Base-by-base conservation (phyloP, 2,797 vertebrate genomes). In the Tenualosa thibaudeaui region DNA sequence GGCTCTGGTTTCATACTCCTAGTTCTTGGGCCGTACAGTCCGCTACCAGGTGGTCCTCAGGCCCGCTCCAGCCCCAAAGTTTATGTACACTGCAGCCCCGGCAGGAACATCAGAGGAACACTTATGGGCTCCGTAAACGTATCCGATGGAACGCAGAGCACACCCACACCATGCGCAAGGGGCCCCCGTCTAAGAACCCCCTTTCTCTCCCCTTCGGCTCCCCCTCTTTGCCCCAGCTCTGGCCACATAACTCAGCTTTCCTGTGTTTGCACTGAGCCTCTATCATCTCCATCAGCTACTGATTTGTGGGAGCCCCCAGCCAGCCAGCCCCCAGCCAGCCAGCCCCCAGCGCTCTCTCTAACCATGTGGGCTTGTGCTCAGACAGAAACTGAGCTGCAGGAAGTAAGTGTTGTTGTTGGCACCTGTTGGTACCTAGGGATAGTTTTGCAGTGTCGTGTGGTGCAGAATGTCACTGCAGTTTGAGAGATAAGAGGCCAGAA, bases 41-140 rank as follows among this genome's bases (percentile, higher is more conserved):
- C 22, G 71, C 71, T 78, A 78, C 71, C 71, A 43, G 71, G 71
- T 78, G 71, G 71, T 78, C 71, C 71, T 78, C 15, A 17, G 71
- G 71, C 40, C 37, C 40, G 37, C 71, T 78, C 71, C 71, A 78
- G 13, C 15, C 71, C 68, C 71, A 40, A 46, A 46, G 71, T 78
- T 78, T 46, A 78, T 46, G 71, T 78, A 78, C 71, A 78, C 40
- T 78, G 71, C 71, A 22, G 71, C 71, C 71, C 71, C 17, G 71
- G 71, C 71, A 19, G 71, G 71, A 78, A 78, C 40, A 46, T 78
- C 71, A 78, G 71, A 78, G 71, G 71, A 78, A 9, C 71, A 19
- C 71, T 78, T 43, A 78, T 43, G 17, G 71, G 40, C 71, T 78
- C 71, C 71, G 71, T 78, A 78, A 78, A 78, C 37, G 71, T 40